phyloP scores from a whole-genome alignment of 2,888 invertebrate genomes.

The Zootermopsis nevadensis region DNA sequence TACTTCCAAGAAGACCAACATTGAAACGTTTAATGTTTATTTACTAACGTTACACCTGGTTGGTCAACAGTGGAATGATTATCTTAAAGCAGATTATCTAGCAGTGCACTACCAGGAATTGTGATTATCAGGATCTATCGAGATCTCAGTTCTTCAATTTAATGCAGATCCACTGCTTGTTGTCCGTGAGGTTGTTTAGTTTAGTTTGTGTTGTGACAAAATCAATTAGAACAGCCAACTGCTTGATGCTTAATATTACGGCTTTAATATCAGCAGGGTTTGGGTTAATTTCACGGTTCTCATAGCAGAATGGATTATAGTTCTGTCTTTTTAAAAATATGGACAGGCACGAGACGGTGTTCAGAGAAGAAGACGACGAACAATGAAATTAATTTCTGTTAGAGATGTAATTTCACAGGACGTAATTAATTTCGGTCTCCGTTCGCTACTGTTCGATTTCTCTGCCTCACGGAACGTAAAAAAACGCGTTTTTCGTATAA shows the following conservation, averaged over 20 bases:
- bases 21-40: no score
- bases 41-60: no score
- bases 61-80: no score
- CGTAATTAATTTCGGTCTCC: neutral
- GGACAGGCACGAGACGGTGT: neutral
- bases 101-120: no score
- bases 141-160: no score
- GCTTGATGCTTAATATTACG: neutral
- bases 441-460: no score
- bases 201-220: neutral
- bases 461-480: no score
- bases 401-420: neutral
- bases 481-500: no score
- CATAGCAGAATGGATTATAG: neutral
- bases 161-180: no score
- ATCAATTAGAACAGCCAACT: neutral
- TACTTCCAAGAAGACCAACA: no score
- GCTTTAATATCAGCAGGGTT: neutral
- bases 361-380: neutral
- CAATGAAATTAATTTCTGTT: conserved; percentile 5
- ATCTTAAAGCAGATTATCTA: no score
- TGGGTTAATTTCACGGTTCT: neutral
- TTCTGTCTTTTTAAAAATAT: neutral
- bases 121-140: no score
- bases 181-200: neutral